phyloP scores from a whole-genome alignment of 2,888 invertebrate genomes.

The Sphaeridia pumilis region DNA sequence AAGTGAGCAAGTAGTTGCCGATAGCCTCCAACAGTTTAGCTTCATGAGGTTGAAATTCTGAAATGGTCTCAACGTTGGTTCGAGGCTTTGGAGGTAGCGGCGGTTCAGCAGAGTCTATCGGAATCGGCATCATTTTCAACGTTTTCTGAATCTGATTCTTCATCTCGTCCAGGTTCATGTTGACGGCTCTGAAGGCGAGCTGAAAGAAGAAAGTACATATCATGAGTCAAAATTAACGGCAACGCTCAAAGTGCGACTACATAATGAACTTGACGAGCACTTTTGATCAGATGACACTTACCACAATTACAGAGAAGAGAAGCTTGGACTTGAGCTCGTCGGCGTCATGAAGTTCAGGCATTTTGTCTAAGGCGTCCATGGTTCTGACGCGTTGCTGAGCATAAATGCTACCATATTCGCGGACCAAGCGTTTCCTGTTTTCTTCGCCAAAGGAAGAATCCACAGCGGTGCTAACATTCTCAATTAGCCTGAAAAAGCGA shows the following conservation, averaged over 20 bases:
- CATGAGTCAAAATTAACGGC: background rate
- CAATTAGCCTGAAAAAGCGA: conserved; percentile 9
- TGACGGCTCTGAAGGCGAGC: conserved; percentile 57
- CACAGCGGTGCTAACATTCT: background rate
- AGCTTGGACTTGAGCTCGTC: conserved; percentile 88
- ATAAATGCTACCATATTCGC: conserved; percentile 73
- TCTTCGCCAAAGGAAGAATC: conserved; percentile 7
- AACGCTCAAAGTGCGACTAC: background rate
- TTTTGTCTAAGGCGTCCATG: conserved; percentile 68
- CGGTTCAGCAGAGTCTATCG: background rate
- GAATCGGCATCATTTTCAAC: conserved; percentile 42
- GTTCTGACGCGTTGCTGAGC: conserved; percentile 71
- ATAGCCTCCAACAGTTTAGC: conserved; percentile 40
- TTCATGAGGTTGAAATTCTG: conserved; percentile 27
- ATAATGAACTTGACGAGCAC: no score
- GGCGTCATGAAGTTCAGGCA: conserved; percentile 68
- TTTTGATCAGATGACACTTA: conserved; percentile 45
- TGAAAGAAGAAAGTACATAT: conserved; percentile 39
- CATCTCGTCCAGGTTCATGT: conserved; percentile 51
- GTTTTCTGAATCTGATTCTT: conserved; percentile 57
- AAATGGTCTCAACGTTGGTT: conserved; percentile 44
- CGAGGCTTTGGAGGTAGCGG: background rate
- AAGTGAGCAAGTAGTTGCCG: conserved; percentile 53
- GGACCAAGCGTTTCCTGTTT: conserved; percentile 47
- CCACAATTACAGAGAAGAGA: conserved; percentile 89